phyloP scores from a whole-genome alignment of 2,888 invertebrate genomes.

The Synanthedon andrenaeformis region DNA sequence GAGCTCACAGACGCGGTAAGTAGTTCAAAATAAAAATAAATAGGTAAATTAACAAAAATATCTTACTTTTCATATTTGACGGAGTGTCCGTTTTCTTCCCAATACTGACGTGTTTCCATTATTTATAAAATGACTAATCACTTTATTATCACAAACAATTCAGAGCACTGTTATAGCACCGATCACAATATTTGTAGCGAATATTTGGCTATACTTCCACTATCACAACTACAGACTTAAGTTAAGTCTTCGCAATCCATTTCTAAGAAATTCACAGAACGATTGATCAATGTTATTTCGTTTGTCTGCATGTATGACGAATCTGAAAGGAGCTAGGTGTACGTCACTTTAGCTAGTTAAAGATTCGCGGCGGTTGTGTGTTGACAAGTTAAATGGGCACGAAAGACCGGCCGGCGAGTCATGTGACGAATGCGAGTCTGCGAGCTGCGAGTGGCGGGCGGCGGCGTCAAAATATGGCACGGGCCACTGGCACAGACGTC shows the following conservation, averaged over 20 bases:
- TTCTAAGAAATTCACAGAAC: conserved; percentile 20
- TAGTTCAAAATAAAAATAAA: not conserved
- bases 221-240: conserved; percentile 16
- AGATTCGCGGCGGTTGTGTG: conserved; percentile 33
- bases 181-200: conserved; percentile 17
- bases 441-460: too few relatives aligned
- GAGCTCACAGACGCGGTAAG: too few relatives aligned
- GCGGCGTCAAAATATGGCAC: conserved; percentile 43
- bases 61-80: conserved; percentile 60
- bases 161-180: conserved; percentile 25
- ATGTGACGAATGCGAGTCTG: conserved; percentile 34
- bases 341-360: conserved; percentile 22
- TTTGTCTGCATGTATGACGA: conserved; percentile 23
- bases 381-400: conserved; percentile 1
- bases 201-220: conserved; percentile 25
- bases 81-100: conserved; percentile 57
- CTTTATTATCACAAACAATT: conserved; percentile 26
- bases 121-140: conserved; percentile 28
- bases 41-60: not conserved
- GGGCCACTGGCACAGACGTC: conserved; percentile 18
- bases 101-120: conserved; percentile 58
- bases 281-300: conserved; percentile 24
- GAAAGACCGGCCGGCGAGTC: conserved; percentile 36
- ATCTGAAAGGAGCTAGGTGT: conserved; percentile 1
- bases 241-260: conserved; percentile 39